Conservation (phyloP, 2,888 invertebrate genomes). For the Pristionchus entomophagus region DNA sequence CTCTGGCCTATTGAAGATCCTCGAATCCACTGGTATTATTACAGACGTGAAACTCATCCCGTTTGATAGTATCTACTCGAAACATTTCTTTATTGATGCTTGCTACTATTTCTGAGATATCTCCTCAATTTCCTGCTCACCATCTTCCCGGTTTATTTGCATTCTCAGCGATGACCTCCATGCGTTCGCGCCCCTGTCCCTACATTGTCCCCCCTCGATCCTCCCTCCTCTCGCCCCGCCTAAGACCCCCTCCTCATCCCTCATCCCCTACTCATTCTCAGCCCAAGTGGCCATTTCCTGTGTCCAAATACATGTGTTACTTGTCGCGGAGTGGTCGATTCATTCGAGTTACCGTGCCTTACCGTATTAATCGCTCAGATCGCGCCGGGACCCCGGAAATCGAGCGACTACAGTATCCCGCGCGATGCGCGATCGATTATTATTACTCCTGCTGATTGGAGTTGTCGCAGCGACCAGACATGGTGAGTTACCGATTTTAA, state of each 20-base stretch:
- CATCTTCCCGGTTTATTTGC: neutral
- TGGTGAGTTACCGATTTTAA: neutral
- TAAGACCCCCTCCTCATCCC: neutral
- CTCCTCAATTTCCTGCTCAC: neutral
- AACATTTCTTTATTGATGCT: too few relatives aligned
- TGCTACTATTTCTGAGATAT: too few relatives aligned
- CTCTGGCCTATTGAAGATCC: too few relatives aligned
- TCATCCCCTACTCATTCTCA: neutral
- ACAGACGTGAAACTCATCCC: too few relatives aligned
- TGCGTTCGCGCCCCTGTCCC: neutral
- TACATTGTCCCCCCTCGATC: neutral
- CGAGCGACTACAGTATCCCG: neutral
- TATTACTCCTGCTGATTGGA: neutral
- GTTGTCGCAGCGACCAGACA: neutral
- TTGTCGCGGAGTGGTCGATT: neutral
- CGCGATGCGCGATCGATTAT: constrained; percentile 37
- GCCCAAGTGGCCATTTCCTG: constrained; percentile 24
- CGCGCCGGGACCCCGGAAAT: neutral
- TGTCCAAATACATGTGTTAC: neutral
- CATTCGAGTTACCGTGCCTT: neutral
- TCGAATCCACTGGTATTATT: too few relatives aligned
- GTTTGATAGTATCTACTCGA: too few relatives aligned
- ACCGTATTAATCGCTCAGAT: neutral
- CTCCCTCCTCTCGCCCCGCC: neutral
- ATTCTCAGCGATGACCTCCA: constrained; percentile 31